Conservation (phyloP, 2,888 invertebrate species). For the Allacma fusca region DNA sequence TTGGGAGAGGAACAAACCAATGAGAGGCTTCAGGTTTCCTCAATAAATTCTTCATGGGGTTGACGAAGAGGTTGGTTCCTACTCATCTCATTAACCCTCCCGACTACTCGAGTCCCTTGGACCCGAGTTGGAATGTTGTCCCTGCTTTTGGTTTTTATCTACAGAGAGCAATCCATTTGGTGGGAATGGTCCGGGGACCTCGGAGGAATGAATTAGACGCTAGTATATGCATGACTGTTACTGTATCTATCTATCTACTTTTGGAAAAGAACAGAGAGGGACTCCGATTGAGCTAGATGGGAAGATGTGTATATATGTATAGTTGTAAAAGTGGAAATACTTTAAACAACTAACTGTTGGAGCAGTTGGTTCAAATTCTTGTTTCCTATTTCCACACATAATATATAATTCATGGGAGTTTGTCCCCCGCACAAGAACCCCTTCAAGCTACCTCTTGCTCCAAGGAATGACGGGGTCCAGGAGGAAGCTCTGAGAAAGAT, state of each 20-base stretch:
- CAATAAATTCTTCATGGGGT: no score
- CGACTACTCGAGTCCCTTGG: neutral
- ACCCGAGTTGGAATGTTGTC: neutral
- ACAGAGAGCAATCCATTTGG: no score
- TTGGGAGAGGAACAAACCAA: no score
- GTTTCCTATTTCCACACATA: slow-evolving; percentile 34
- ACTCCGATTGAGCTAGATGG: no score
- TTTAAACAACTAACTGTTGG: slow-evolving; percentile 24
- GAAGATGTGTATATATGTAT: no score
- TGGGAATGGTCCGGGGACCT: no score
- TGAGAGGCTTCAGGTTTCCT: no score
- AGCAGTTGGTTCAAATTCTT: slow-evolving; percentile 19
- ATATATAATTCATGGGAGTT: slow-evolving; percentile 36
- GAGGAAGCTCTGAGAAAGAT: slow-evolving; percentile 13
- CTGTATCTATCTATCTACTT: no score
- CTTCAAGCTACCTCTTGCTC: neutral
- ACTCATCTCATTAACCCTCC: neutral
- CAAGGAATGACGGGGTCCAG: neutral
- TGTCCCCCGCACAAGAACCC: neutral
- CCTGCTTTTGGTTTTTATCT: no score
- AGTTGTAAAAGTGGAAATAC: neutral
- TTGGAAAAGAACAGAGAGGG: slow-evolving; percentile 1
- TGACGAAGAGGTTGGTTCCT: neutral
- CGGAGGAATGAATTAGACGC: no score
- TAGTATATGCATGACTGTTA: no score